Evolutionary conservation across 2,888 invertebrate genomes (phyloP).

Genomic region (Plagodis dolabraria): DNA sequence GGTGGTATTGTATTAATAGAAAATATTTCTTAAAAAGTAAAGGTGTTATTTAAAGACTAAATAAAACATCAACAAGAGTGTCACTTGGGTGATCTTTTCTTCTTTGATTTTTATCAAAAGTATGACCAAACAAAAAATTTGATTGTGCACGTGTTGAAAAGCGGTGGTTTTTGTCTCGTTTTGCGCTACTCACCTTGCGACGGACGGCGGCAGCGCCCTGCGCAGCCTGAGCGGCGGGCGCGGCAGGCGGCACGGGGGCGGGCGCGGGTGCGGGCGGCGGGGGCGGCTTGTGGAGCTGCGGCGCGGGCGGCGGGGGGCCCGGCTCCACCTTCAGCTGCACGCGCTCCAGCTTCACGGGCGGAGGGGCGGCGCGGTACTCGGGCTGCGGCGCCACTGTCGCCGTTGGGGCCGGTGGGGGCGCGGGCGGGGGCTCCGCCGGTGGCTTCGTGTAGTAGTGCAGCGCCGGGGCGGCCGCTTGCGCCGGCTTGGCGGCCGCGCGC

Average conservation of each 20-base stretch:
- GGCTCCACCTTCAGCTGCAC: conserved; percentile 69
- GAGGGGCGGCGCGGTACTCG: conserved; percentile 43
- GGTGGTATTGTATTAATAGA: too few relatives aligned
- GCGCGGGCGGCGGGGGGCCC: conserved; percentile 60
- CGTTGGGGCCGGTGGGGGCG: conserved; percentile 40
- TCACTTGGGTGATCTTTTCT: too few relatives aligned
- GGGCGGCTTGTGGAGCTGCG: conserved; percentile 44
- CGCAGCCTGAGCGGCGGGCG: conserved; percentile 30
- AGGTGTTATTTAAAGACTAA: too few relatives aligned
- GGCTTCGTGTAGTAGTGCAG: conserved; percentile 61
- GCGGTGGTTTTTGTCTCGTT: too few relatives aligned
- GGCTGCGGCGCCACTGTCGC: conserved; percentile 37
- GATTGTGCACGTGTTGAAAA: too few relatives aligned
- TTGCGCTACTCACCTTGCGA: conserved; percentile 46
- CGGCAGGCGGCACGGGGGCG: conserved; percentile 40
- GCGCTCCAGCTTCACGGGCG: conserved; percentile 66
- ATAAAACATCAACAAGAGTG: too few relatives aligned
- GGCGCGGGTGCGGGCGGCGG: conserved; percentile 23
- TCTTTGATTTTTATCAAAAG: too few relatives aligned
- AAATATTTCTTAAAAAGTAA: too few relatives aligned
- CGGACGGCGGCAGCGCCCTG: conserved; percentile 20
- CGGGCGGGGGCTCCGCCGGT: conserved; percentile 76
- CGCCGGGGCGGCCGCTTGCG: conserved; percentile 56
- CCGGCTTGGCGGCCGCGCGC: conserved; percentile 85
- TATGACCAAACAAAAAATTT: too few relatives aligned